Conservation (phyloP, 1,140 invertebrate genomes). For the Drosophila kepulauana region DNA sequence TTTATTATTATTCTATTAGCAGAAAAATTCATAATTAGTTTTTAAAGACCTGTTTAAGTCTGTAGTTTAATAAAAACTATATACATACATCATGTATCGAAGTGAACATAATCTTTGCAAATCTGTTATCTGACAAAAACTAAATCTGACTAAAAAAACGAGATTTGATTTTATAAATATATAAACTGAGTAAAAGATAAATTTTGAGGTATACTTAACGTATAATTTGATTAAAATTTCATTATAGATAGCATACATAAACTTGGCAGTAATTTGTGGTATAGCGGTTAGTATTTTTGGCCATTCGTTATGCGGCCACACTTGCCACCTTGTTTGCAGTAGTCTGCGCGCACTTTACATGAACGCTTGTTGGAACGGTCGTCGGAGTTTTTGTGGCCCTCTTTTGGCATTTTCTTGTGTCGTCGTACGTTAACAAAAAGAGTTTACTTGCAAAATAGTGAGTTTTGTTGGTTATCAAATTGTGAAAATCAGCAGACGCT, state of each 20-base stretch:
- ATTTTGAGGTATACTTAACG: no score
- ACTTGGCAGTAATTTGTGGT: background rate
- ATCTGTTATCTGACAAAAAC: no score
- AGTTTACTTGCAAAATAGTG: constrained; percentile 26
- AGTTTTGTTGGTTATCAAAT: constrained; percentile 16
- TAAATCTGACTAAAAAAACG: no score
- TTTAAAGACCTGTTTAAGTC: no score
- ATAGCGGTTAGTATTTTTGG: background rate
- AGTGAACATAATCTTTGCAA: no score
- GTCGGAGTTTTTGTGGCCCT: constrained; percentile 21
- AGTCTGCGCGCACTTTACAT: constrained; percentile 44
- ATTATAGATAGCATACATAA: background rate
- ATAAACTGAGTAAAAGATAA: no score
- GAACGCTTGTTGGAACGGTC: constrained; percentile 34
- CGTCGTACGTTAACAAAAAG: constrained; percentile 37
- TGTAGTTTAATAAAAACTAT: no score
- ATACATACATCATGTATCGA: no score
- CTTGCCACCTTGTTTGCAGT: constrained; percentile 25
- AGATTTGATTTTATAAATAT: no score
- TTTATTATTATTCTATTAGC: no score
- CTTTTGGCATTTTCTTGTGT: constrained; percentile 29
- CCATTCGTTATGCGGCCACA: constrained; percentile 25
- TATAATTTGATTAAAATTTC: background rate
- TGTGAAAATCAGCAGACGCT: constrained; percentile 25
- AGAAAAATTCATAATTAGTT: no score